These are phyloP conservation scores for Rhadinocentrus ornatus DNA, from an alignment of 2,797 vertebrate genomes.

Conservation along the genomic window DNA sequence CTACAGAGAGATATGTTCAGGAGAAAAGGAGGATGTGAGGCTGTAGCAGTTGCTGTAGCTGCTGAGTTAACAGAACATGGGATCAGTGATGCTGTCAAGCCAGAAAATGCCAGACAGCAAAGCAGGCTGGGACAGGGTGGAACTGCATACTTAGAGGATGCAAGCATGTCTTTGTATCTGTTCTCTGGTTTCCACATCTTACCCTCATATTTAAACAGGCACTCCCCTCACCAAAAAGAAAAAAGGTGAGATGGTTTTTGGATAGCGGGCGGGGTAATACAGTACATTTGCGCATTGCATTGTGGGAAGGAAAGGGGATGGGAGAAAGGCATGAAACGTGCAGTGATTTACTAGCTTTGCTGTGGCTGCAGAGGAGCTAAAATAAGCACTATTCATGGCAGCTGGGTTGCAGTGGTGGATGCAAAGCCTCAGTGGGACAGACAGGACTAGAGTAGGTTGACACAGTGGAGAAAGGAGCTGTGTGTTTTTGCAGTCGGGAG, in stretches of 20 bases:
- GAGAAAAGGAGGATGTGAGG: slow-evolving; percentile 48
- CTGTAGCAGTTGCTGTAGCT: slow-evolving; percentile 46
- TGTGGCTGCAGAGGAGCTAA: slow-evolving; percentile 65
- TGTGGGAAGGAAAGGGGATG: slow-evolving; percentile 69
- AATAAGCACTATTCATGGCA: slow-evolving; percentile 60
- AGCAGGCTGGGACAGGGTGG: slow-evolving; percentile 55
- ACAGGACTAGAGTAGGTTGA: slow-evolving; percentile 51
- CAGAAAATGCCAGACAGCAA: slow-evolving; percentile 63
- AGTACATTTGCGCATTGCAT: slow-evolving; percentile 71
- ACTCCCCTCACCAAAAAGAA: slow-evolving; percentile 38
- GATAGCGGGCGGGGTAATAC: slow-evolving; percentile 44
- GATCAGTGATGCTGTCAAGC: slow-evolving; percentile 72
- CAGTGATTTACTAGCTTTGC: slow-evolving; percentile 72
- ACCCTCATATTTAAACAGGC: slow-evolving; percentile 37
- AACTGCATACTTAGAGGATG: slow-evolving; percentile 60
- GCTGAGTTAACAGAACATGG: slow-evolving; percentile 72
- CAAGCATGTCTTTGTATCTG: slow-evolving; percentile 18
- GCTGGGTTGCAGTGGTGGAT: slow-evolving; percentile 47
- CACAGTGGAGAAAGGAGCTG: slow-evolving; percentile 48
- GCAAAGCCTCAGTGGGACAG: slow-evolving; percentile 55
- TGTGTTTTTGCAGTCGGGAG: slow-evolving; percentile 42
- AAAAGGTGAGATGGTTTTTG: not conserved
- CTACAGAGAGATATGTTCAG: slow-evolving; percentile 56
- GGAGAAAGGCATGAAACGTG: slow-evolving; percentile 64
- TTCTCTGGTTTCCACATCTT: slow-evolving; percentile 23